These are phyloP conservation scores for Rotaria macrura DNA, from an alignment of 2,888 invertebrate genomes.

Conservation along the genomic window DNA sequence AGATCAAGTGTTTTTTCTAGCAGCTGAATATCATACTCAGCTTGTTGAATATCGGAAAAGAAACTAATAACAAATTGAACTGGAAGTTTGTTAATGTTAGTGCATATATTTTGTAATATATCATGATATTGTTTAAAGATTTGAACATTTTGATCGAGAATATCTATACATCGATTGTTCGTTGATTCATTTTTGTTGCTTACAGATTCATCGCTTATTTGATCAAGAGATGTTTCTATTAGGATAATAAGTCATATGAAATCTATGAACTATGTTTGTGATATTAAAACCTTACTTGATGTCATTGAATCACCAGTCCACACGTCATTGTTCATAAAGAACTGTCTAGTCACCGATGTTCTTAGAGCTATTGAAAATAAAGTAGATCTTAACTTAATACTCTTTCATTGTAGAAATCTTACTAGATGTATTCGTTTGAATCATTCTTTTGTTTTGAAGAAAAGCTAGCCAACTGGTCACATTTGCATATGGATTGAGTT, in stretches of 20 bases:
- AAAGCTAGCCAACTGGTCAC: not conserved
- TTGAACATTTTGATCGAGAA: not conserved
- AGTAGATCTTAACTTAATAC: no score
- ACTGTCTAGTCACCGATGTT: not conserved
- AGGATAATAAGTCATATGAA: not conserved
- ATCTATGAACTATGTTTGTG: not conserved
- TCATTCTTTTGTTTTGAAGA: not conserved
- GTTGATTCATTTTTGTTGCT: not conserved
- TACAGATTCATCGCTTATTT: not conserved
- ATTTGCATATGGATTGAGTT: not conserved
- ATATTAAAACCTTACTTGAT: not conserved
- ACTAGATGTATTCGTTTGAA: no score
- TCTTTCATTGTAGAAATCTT: no score
- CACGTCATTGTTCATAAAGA: not conserved
- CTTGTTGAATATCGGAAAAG: not conserved
- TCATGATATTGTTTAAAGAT: not conserved
- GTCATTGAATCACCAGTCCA: accelerated
- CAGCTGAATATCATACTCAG: not conserved
- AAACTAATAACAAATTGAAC: not conserved
- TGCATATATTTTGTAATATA: not conserved
- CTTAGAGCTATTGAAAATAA: not conserved
- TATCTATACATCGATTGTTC: not conserved
- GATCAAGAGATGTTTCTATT: not conserved
- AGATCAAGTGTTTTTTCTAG: not conserved
- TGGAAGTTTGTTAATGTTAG: not conserved